phyloP scores from a whole-genome alignment of 2,888 invertebrate genomes.

The Epirrhoe tristata region DNA sequence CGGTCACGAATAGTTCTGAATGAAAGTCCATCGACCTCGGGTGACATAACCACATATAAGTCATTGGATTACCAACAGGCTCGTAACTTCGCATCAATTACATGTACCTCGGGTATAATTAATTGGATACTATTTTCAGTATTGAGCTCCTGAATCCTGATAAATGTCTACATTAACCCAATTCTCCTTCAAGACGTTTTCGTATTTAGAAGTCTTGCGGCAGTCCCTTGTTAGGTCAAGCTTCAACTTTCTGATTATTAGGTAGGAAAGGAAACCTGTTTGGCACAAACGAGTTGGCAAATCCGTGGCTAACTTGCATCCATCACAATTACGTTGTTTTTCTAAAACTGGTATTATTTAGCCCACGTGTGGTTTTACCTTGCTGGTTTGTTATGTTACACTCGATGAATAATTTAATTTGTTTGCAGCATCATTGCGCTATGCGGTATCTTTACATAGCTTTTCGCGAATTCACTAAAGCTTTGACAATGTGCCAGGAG shows the following conservation, averaged over 20 bases:
- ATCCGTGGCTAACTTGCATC: conserved; percentile 32
- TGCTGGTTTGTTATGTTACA: conserved; percentile 14
- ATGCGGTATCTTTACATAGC: conserved; percentile 29
- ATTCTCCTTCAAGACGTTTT: background rate
- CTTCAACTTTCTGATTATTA: conserved; percentile 21
- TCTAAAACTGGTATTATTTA: conserved; percentile 34
- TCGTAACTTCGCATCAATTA: conserved; percentile 63
- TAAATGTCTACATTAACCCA: conserved; percentile 32
- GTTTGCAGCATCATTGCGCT: conserved; percentile 27
- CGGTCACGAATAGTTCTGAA: conserved; percentile 51
- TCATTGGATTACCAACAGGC: conserved; percentile 59
- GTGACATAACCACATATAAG: conserved; percentile 63
- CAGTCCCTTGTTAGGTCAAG: conserved; percentile 12
- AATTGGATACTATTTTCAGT: conserved; percentile 39
- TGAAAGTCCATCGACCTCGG: conserved; percentile 63
- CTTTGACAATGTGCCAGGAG: conserved; percentile 30
- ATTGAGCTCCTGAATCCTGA: conserved; percentile 41
- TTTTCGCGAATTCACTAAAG: conserved; percentile 22
- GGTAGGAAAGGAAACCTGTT: conserved; percentile 21
- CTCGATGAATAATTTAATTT: conserved; percentile 17
- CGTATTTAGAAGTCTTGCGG: background rate
- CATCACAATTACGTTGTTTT: conserved; percentile 29
- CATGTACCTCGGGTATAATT: conserved; percentile 37
- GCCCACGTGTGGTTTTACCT: conserved; percentile 23
- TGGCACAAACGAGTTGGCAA: conserved; percentile 26